phyloP scores from a whole-genome alignment of 2,797 vertebrate genomes.

The Rallus crepitans region DNA sequence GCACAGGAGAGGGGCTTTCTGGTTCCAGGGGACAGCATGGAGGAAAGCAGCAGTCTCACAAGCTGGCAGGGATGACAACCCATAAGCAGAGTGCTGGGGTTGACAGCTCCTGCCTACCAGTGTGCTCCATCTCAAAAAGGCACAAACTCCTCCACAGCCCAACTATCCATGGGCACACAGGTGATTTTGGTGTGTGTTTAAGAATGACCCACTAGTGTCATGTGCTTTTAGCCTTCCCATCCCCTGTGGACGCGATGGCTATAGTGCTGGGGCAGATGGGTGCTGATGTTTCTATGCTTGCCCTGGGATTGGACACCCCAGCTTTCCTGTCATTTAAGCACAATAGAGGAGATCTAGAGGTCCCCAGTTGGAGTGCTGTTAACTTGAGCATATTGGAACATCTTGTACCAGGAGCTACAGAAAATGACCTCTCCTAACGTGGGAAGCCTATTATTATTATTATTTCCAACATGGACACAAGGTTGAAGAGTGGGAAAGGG shows the following conservation, averaged over 20 bases:
- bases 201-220: neutral
- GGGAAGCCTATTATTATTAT: neutral
- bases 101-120: neutral
- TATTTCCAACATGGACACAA: neutral
- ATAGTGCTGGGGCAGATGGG: neutral
- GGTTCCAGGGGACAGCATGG: fast-evolving
- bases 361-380: neutral
- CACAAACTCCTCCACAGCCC: neutral
- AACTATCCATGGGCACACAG: fast-evolving
- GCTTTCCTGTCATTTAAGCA: neutral
- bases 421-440: neutral
- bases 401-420: neutral
- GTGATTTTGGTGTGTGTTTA: neutral
- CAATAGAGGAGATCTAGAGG: neutral
- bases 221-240: neutral
- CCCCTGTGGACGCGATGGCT: fast-evolving
- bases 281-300: neutral
- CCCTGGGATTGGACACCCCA: fast-evolving
- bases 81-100: neutral
- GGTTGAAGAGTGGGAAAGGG: neutral
- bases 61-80: neutral
- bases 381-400: neutral
- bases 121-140: neutral
- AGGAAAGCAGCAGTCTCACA: neutral
- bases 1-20: neutral